Percentiles rank a stretch among this genome's conserved stretches.
Evolutionary conservation across 2,888 invertebrate genomes (phyloP).

Genomic region (Rutpela maculata): DNA sequence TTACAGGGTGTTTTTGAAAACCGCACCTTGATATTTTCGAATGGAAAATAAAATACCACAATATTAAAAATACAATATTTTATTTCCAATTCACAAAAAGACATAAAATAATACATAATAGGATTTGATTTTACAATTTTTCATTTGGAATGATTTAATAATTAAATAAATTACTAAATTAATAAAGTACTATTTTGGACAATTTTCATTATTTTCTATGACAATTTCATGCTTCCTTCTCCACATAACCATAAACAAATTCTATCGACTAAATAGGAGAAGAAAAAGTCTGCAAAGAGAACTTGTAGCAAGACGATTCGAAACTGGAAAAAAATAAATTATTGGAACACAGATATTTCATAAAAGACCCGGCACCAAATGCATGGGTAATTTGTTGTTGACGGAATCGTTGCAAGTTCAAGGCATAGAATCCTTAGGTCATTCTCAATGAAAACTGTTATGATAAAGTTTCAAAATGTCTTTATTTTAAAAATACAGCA

Average conservation of each 20-base stretch:
- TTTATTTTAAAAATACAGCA: too few species aligned
- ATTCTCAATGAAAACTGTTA: too few species aligned
- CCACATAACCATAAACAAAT: slow-evolving; percentile 90
- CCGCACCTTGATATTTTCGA: too few species aligned
- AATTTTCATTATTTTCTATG: slow-evolving; percentile 47
- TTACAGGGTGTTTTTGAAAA: too few species aligned
- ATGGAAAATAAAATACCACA: not conserved
- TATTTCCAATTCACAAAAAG: slow-evolving; percentile 50
- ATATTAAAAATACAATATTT: slow-evolving; percentile 41
- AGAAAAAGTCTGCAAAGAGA: slow-evolving; percentile 88
- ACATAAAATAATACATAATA: slow-evolving; percentile 38
- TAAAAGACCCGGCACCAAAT: too few species aligned
- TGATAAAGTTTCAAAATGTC: too few species aligned
- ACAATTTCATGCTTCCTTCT: slow-evolving; percentile 79
- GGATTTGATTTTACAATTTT: slow-evolving; percentile 42
- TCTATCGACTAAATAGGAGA: slow-evolving; percentile 91
- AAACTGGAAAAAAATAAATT: slow-evolving; percentile 81
- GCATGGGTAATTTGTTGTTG: too few species aligned
- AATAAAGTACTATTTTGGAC: slow-evolving; percentile 44
- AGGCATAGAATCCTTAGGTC: too few species aligned
- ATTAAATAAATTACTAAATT: slow-evolving; percentile 46
- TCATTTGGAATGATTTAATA: slow-evolving; percentile 52
- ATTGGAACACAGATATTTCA: slow-evolving; percentile 8
- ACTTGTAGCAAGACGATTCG: slow-evolving; percentile 89
- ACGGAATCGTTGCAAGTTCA: too few species aligned